Conservation (phyloP, 1,140 invertebrate genomes). For the Sycobia sp. region DNA sequence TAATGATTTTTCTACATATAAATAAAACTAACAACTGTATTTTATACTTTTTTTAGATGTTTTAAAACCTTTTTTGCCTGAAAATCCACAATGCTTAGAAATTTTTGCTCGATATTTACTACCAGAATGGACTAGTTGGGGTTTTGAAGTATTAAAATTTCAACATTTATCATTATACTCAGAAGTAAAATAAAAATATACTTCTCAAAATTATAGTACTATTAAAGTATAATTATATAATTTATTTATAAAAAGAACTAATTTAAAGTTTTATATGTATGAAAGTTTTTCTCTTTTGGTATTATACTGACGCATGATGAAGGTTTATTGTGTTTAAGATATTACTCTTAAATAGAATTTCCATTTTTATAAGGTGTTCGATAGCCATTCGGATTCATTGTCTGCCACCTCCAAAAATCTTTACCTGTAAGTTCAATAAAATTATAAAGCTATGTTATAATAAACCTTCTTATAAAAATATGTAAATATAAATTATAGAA, state of each 20-base stretch:
- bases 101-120: conserved; percentile 88
- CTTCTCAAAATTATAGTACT: neutral
- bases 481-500: neutral
- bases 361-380: conserved; percentile 47
- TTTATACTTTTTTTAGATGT: conserved; percentile 63
- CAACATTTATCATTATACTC: conserved; percentile 64
- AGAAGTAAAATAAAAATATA: neutral
- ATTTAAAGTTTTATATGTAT: neutral
- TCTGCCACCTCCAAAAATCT: conserved; percentile 90
- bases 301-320: conserved; percentile 22
- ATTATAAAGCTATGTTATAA: neutral
- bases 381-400: conserved; percentile 81
- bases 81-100: conserved; percentile 75
- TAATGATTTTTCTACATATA: conserved; percentile 6
- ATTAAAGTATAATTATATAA: neutral
- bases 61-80: conserved; percentile 65
- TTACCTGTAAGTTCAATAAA: conserved; percentile 66
- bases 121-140: conserved; percentile 82
- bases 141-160: conserved; percentile 82
- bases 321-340: neutral
- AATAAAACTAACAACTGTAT: conserved; percentile 17
- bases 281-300: conserved; percentile 12
- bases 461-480: conserved; percentile 1
- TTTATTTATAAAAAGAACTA: neutral
- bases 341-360: conserved; percentile 14